Percentiles rank a stretch among this genome's conserved stretches.
Evolutionary conservation across 2,113 vertebrate species (phyloP).

Genomic region (Stigmatopora argus): DNA sequence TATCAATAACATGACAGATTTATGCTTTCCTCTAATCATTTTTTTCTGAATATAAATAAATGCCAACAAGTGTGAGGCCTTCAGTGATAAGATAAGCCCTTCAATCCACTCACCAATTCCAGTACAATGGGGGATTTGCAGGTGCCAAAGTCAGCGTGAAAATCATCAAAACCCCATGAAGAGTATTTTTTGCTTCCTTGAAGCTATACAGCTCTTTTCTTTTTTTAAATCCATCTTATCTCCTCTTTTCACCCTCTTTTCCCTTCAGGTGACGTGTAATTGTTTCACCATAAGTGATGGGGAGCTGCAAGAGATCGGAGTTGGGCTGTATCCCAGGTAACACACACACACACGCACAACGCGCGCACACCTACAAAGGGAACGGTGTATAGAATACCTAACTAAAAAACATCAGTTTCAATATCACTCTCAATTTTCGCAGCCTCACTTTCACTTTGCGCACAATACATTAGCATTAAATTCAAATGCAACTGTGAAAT

Average conservation of each 20-base stretch:
- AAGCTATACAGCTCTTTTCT: conserved; percentile 26
- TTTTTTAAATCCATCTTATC: conserved; percentile 1
- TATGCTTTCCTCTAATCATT: background rate
- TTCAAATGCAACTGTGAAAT: conserved; percentile 31
- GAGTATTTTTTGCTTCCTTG: conserved; percentile 21
- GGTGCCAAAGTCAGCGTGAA: conserved; percentile 12
- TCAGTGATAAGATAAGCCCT: background rate
- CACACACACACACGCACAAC: conserved; percentile 19
- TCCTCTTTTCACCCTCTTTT: conserved; percentile 18
- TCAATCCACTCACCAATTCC: background rate
- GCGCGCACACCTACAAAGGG: conserved; percentile 7
- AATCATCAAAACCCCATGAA: conserved; percentile 28
- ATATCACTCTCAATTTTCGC: conserved; percentile 28
- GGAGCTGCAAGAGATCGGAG: conserved; percentile 90
- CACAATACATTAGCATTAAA: conserved; percentile 15
- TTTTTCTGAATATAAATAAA: background rate
- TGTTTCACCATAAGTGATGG: conserved; percentile 94
- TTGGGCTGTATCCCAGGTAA: conserved; percentile 96
- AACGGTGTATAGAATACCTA: conserved; percentile 1
- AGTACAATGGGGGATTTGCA: background rate
- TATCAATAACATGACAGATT: background rate
- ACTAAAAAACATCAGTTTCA: conserved; percentile 30
- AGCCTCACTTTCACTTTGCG: background rate
- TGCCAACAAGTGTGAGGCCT: background rate
- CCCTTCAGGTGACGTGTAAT: conserved; percentile 89